Base-by-base conservation (phyloP, 2,113 vertebrate species). In the Falco punctatus region DNA sequence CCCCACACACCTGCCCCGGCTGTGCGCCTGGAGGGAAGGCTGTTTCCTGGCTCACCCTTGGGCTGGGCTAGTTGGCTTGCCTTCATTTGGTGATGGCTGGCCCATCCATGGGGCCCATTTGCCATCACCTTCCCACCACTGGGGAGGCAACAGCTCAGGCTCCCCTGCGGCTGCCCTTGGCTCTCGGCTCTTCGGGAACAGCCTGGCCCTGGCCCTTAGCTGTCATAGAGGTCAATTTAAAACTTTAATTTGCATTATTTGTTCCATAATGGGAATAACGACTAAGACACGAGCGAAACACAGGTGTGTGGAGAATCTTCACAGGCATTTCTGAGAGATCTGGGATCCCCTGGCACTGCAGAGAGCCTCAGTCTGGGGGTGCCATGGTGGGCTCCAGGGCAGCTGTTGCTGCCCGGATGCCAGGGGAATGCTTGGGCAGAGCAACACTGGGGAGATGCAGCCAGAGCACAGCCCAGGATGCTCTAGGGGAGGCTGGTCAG, bases 1-100 rank as follows among this genome's bases (percentile, higher is more conserved):
- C 48, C 28, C 20, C 5, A 10, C 5, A 7, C 3, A 4, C 8
- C 35, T 48, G 23, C 20, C 33, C 66, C 0, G 4, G 28, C 42
- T 15, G 0, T 14, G 23, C n/a, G 33, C 46, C 65, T 0, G 0
- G 19, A 2, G 2, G 10, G 24, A 14, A 8, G 8, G 10, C 13
- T 52, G 42, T 40, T 64, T 28, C 33, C 62, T 58, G 48, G 8
- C 28, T 58, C 83, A 40, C 15, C n/a, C 40, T 38, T 44, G 49
- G 48, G 24, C 17, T 6, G 9, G 28, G 13, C 52, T 17, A 9
- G 22, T 51, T 57, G 46, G 23, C 17, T 42, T 67, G 9, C 67
- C n/a, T 84, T 28, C 30, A 19, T 8, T 62, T 32, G 33, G 16
- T 5, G 9, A 22, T 11, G 54, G 33, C 15, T 40, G 72, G 20